Conservation (phyloP, 2,888 invertebrate genomes). For the Lycaena phlaeas region DNA sequence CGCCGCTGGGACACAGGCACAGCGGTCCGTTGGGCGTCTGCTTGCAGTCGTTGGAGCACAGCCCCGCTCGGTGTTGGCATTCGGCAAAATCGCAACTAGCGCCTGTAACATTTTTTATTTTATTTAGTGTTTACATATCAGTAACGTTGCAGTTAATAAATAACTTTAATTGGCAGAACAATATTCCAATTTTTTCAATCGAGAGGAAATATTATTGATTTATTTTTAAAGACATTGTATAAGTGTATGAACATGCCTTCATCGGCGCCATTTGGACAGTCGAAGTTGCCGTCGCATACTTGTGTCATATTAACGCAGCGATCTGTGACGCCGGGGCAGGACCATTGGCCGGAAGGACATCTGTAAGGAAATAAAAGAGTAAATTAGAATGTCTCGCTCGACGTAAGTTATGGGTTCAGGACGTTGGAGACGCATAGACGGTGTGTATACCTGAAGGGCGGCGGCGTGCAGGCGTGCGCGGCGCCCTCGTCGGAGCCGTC, state of each 20-base stretch:
- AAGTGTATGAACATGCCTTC: slow-evolving; percentile 88
- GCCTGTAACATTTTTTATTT: slow-evolving; percentile 27
- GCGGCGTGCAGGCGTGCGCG: slow-evolving; percentile 85
- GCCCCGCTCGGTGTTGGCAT: slow-evolving; percentile 80
- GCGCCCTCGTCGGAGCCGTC: slow-evolving; percentile 91
- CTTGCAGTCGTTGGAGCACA: slow-evolving; percentile 89
- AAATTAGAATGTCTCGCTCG: too few species aligned
- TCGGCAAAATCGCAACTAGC: slow-evolving; percentile 88
- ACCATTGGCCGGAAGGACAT: slow-evolving; percentile 86
- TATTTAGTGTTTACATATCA: too few species aligned
- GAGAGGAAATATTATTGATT: too few species aligned
- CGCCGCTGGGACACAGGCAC: slow-evolving; percentile 92
- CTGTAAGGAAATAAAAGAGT: slow-evolving; percentile 48
- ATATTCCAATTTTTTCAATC: too few species aligned
- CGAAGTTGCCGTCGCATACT: slow-evolving; percentile 89
- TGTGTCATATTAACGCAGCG: slow-evolving; percentile 89
- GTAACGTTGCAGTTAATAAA: too few species aligned
- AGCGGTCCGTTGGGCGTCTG: slow-evolving; percentile 91
- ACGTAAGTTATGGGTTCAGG: too few species aligned
- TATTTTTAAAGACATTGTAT: too few species aligned
- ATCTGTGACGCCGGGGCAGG: slow-evolving; percentile 86
- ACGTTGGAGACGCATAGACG: too few species aligned
- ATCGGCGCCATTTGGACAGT: slow-evolving; percentile 95
- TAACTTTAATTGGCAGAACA: too few species aligned
- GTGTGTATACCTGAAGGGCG: slow-evolving; percentile 71